Evolutionary conservation across 1,140 invertebrate species (phyloP).

Genomic region (Drosophila baimaii): DNA sequence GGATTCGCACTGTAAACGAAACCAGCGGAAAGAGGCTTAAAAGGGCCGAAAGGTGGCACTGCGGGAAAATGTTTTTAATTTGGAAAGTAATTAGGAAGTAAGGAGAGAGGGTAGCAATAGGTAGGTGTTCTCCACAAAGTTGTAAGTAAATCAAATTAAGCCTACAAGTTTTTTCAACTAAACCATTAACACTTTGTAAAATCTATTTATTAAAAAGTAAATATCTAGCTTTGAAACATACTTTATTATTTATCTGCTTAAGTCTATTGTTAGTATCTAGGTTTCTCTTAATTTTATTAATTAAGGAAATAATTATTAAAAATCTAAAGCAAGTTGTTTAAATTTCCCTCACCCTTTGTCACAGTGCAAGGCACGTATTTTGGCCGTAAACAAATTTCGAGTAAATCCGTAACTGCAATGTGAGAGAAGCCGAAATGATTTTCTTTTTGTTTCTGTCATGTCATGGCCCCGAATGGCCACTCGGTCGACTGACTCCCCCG

Average conservation of each 20-base stretch:
- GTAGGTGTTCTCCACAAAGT: neutral
- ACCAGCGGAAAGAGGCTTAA: conserved; percentile 35
- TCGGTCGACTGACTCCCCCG: conserved; percentile 54
- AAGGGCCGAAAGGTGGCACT: conserved; percentile 20
- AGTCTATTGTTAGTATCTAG: neutral
- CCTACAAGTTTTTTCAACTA: neutral
- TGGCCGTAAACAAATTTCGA: conserved; percentile 43
- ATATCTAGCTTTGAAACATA: neutral
- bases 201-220: neutral
- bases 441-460: conserved; percentile 64
- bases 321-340: neutral
- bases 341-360: neutral
- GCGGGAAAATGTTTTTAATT: conserved; percentile 6
- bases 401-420: conserved; percentile 61
- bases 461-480: conserved; percentile 59
- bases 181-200: neutral
- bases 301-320: too few relatives aligned
- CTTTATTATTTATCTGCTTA: neutral
- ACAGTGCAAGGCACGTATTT: conserved; percentile 21
- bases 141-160: neutral
- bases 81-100: neutral
- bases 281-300: neutral
- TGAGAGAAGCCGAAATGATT: conserved; percentile 40
- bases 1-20: conserved; percentile 76
- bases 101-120: too few relatives aligned